phyloP scores from a whole-genome alignment of 2,888 invertebrate species.

The Drosophila ustulata region DNA sequence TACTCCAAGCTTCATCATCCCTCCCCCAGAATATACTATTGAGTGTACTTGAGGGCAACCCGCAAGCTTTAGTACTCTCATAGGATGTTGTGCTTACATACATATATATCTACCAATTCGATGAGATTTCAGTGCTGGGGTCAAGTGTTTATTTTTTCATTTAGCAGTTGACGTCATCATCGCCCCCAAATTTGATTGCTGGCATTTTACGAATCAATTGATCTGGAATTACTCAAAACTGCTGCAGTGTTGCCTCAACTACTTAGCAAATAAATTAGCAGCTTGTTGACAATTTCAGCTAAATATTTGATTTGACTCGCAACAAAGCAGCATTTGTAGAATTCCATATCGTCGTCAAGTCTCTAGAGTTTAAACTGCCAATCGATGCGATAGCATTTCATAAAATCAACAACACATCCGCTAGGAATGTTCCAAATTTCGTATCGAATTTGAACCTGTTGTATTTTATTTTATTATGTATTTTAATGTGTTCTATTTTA shows the following conservation, averaged over 20 bases:
- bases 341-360: background rate
- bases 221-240: background rate
- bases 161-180: slow-evolving; percentile 20
- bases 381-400: background rate
- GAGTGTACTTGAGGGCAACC: background rate
- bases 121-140: background rate
- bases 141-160: slow-evolving; percentile 35
- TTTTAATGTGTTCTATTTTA: no score
- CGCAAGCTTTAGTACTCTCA: background rate
- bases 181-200: slow-evolving; percentile 25
- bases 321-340: background rate
- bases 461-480: no score
- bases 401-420: no score
- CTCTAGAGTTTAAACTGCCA: background rate
- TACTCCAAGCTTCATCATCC: no score
- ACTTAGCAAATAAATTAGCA: slow-evolving; percentile 44
- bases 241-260: slow-evolving; percentile 14
- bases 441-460: background rate
- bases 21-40: no score
- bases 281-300: slow-evolving; percentile 4
- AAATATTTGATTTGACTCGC: slow-evolving; percentile 14
- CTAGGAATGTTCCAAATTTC: background rate
- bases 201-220: slow-evolving; percentile 32
- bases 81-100: no score
- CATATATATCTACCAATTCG: no score